These are phyloP conservation scores for Galerucella pusilla DNA, from an alignment of 2,888 invertebrate genomes.

Conservation along the genomic window DNA sequence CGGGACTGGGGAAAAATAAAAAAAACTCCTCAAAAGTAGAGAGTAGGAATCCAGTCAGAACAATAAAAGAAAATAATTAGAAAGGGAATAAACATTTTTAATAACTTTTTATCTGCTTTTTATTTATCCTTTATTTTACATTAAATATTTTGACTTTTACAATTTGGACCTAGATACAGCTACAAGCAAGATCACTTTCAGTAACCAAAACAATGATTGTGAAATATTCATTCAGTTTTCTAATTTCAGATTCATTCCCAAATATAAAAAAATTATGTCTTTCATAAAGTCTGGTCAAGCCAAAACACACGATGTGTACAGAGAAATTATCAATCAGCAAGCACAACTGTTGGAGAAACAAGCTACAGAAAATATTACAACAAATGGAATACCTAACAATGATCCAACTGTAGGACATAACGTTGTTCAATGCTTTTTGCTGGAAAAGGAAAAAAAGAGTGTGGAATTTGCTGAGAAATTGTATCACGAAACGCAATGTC, in stretches of 20 bases:
- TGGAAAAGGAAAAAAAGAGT: conserved; percentile 70
- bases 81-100: no score
- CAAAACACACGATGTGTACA: conserved; percentile 79
- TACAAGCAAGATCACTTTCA: no score
- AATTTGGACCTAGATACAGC: no score
- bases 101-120: no score
- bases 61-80: no score
- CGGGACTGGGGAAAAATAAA: no score
- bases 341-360: conserved; percentile 35
- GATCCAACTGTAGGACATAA: conserved; percentile 43
- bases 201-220: not conserved
- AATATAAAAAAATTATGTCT: conserved; percentile 72
- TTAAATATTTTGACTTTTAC: no score
- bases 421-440: conserved; percentile 74
- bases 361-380: conserved; percentile 36
- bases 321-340: conserved; percentile 72
- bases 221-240: not conserved
- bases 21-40: no score
- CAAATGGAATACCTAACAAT: conserved; percentile 1
- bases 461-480: conserved; percentile 61
- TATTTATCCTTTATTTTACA: no score
- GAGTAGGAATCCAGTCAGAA: no score
- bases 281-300: conserved; percentile 76
- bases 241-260: conserved; percentile 70
- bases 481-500: conserved; percentile 76